phyloP scores from a whole-genome alignment of 1,140 invertebrate species.

The Pogonus chalceus region DNA sequence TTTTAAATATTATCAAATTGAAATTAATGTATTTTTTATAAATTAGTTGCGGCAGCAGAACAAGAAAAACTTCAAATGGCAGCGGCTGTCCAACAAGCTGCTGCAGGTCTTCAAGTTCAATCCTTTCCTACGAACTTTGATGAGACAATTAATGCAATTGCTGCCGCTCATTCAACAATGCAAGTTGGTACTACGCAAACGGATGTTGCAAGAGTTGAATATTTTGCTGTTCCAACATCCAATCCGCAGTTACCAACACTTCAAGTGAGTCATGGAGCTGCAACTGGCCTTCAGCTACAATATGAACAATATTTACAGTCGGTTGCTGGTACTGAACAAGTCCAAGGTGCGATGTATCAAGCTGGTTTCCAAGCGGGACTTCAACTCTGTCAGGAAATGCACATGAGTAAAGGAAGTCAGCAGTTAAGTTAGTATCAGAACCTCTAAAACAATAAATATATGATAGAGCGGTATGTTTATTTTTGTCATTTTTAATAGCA shows the following conservation, averaged over 20 bases:
- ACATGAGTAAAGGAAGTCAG: slow-evolving; percentile 15
- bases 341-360: slow-evolving; percentile 29
- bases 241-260: slow-evolving; percentile 30
- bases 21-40: neutral
- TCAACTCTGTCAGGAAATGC: slow-evolving; percentile 24
- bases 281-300: slow-evolving; percentile 31
- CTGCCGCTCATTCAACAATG: slow-evolving; percentile 10
- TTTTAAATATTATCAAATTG: neutral
- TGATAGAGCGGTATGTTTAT: no score
- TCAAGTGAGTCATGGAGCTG: slow-evolving; percentile 31
- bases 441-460: no score
- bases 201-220: slow-evolving; percentile 31
- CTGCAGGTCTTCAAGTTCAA: slow-evolving; percentile 1
- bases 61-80: slow-evolving; percentile 9
- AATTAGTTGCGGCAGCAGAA: neutral
- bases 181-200: neutral
- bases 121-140: slow-evolving; percentile 13
- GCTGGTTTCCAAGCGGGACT: slow-evolving; percentile 39
- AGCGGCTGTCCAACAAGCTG: slow-evolving; percentile 1
- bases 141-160: slow-evolving; percentile 18
- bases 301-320: slow-evolving; percentile 30
- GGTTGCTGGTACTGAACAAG: slow-evolving; percentile 23
- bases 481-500: neutral
- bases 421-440: slow-evolving; percentile 23
- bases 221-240: slow-evolving; percentile 41